Conservation (phyloP, 2,888 invertebrate species). For the Hypomecis punctinalis region DNA sequence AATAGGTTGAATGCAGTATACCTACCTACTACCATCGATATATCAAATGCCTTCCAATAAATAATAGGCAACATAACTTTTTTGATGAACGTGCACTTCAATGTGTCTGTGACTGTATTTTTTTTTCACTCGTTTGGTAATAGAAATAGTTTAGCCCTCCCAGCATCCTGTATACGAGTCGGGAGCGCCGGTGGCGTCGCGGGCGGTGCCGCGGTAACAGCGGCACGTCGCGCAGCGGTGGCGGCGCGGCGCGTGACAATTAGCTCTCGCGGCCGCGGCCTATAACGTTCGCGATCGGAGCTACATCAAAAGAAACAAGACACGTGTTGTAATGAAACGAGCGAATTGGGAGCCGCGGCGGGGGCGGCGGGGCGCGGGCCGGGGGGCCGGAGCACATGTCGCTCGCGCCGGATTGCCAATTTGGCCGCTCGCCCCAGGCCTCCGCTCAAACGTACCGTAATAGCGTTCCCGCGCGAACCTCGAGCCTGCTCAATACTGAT, state of each 20-base stretch:
- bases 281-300: conserved; percentile 15
- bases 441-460: conserved; percentile 21
- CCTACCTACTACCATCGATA: no score
- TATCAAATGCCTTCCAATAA: no score
- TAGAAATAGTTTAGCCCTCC: no score
- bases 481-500: conserved; percentile 1
- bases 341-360: not conserved
- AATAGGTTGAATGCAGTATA: no score
- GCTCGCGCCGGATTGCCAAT: conserved; percentile 22
- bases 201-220: not conserved
- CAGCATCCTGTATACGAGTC: no score
- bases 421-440: conserved; percentile 11
- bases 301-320: conserved; percentile 26
- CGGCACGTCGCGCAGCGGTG: not conserved
- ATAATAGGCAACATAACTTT: no score
- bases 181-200: not conserved
- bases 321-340: conserved; percentile 24
- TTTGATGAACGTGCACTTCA: no score
- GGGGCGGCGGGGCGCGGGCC: not conserved
- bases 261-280: not conserved
- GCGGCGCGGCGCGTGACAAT: conserved; percentile 6
- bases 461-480: conserved; percentile 11
- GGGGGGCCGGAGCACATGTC: conserved; percentile 16
- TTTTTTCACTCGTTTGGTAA: no score
- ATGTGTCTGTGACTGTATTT: no score